Evolutionary conservation across 2,113 vertebrate genomes (phyloP), one percentile per base, ranked within the genome.

Genomic region (Hemichromis elongatus): DNA sequence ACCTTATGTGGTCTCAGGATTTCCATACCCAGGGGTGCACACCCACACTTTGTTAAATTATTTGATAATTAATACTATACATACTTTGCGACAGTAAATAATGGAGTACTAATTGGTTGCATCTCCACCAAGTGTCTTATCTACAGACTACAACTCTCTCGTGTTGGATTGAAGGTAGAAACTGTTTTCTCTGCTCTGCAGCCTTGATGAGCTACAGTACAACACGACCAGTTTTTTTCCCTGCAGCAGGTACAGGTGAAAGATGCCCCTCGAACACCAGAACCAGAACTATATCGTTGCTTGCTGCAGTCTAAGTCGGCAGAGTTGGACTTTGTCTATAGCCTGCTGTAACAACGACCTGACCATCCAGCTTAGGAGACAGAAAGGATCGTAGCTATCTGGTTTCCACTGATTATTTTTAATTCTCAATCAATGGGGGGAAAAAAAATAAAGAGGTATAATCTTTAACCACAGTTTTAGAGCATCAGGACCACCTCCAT

Each of bases 151-250:
- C 21, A 11, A 14, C 66, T 73, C 14, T 10, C 3, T 24, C 14
- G 4, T 73, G 42, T 30, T 30, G 16, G 9, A 75, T 47, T 50
- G 0, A 19, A n/a, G 26, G 70, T 30, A 30, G 16, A 19, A 0
- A 30, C 3, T 0, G 10, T 75, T 30, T 50, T 30, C 14, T 68
- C 63, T 73, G 1, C 0, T 73, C 40, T 47, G 42, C 42, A 73
- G 68, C 42, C 26, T 75, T 75, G 42, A 26, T 75, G 68, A 50
- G 42, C 40, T 73, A 19, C 68, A 50, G 45, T 28, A 18, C 30
- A 26, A 26, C 6, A 7, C 11, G 1, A 24, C 5, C 9, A 24
- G 9, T 21, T 9, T n/a, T 40, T 24, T 55, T 12, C 5, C 5
- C 2, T 12, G 21, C 21, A 19, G 42, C 42, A 28, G 42, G 68